Base-by-base conservation (phyloP, 2,113 vertebrate species). In the Podilymbus podiceps region DNA sequence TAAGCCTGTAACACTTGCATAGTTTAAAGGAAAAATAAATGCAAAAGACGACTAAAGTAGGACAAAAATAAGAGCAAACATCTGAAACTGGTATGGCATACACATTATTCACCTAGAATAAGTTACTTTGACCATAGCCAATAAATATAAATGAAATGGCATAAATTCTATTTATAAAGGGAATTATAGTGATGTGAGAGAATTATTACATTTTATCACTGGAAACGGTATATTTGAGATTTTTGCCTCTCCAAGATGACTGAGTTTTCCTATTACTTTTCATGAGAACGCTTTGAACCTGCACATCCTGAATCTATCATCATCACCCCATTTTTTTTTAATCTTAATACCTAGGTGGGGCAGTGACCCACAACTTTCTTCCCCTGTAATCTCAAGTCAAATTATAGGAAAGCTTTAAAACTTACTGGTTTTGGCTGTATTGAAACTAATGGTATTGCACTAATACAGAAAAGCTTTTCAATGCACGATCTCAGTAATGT, bases 151-250 rank as follows among this genome's bases (percentile, higher is more conserved):
- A 92, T 69, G n/a, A 71, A 81, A 94, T 18, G 6, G 18, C 47
- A 85, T 28, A 89, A 89, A 91, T 89, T 88, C 14, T 15, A 77
- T 89, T 79, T 88, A 89, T 89, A 55, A 96, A 91, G 66, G 85
- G 50, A 89, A 88, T 82, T 91, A 83, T 33, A 55, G 53, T 19
- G 42, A 91, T 69, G n/a, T 71, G 85, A 91, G 46, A 95, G 53
- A 93, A 92, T 85, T 47, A 82, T 33, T 82, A 52, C 3, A 63
- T 85, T 88, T 94, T 77, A 82, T 83, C 73, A 58, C 30, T 83
- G 50, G 30, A 88, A 94, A 95, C 55, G 11, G 58, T 66, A 20
- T 69, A 96, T 73, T 67, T 66, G 66, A 91, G 71, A 28, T 85
- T 91, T 89, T 83, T 11, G 9, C 30, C 71, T 85, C 71, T 96